A percentile compares a stretch with the other conserved stretches of the same genome.
Evolutionary conservation across 2,888 invertebrate genomes (phyloP).

Genomic region (Drosophila emarginata): DNA sequence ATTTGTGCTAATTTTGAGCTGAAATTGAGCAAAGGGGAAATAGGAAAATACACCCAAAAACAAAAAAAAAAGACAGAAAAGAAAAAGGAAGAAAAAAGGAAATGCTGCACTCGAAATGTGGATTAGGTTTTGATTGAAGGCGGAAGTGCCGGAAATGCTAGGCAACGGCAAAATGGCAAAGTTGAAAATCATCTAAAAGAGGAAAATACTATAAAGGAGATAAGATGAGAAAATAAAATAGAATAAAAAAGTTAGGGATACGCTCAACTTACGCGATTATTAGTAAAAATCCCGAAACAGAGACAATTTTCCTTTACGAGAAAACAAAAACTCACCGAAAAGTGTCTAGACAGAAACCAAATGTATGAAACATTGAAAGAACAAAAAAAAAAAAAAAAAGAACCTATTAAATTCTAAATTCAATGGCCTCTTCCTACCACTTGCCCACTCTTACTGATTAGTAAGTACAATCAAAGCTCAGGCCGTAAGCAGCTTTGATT

Average conservation of each 20-base stretch:
- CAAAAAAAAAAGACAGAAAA: constrained; percentile 24
- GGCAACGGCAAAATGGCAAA: constrained; percentile 18
- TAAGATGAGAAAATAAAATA: background rate
- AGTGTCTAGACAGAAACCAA: constrained; percentile 61
- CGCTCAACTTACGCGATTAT: constrained; percentile 2
- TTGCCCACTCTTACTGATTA: background rate
- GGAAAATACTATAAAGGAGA: background rate
- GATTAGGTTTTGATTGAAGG: constrained; percentile 8
- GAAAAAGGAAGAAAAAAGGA: background rate
- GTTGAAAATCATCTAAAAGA: constrained; percentile 7
- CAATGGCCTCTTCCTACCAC: background rate
- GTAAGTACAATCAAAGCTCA: constrained; percentile 53
- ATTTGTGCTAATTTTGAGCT: constrained; percentile 43
- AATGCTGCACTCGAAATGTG: constrained; percentile 13
- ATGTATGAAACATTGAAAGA: constrained; percentile 22
- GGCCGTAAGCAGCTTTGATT: constrained; percentile 61
- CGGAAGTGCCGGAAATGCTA: constrained; percentile 23
- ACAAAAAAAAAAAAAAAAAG: constrained; percentile 6
- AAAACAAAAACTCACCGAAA: constrained; percentile 11
- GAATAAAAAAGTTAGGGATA: background rate
- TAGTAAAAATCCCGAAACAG: background rate
- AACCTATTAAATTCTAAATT: constrained; percentile 3
- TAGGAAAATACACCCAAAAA: background rate
- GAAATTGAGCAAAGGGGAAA: constrained; percentile 17
- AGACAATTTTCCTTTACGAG: constrained; percentile 2